Evolutionary conservation across 2,888 invertebrate genomes (phyloP), one percentile per base, ranked within the genome.

Genomic region (Trichogramma dendrolimi): DNA sequence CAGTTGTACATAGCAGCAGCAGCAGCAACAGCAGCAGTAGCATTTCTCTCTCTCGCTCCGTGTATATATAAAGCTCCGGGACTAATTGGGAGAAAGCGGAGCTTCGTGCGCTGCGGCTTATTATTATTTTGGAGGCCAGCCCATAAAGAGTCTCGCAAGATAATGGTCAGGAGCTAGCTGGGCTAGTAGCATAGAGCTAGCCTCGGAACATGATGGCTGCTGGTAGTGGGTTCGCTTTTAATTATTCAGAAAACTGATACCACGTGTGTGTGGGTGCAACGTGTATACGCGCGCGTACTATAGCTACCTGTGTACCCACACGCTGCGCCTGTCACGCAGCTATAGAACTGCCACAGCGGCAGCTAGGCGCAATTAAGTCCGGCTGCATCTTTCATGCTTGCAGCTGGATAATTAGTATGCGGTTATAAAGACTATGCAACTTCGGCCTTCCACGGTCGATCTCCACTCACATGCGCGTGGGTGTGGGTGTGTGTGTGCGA

Each of bases 361-460:
- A 27, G 48, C 27, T 27, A 50, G 62, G 60, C 42, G 69, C 71
- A 71, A 71, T 71, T 71, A 71, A 70, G 70, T 67, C 61, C 62
- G 67, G 62, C 63, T 71, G 70, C 70, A 71, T 71, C 68, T 71
- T 71, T 71, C 71, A 71, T 66, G 60, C 63, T 62, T 61, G 57
- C 47, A 61, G 60, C 53, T 50, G 60, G 65, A 69, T 70, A 70
- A 71, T 70, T 70, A 70, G 68, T 64, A 63, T 63, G 67, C 71
- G 68, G 67, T 66, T 65, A 62, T 63, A 27, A 27, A 27, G 27
- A 27, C 27, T 27, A 27, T 27, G 27, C 27, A 27, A 27, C 27
- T 27, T 27, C 27, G 27, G 27, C 27, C 27, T 27, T 27, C 27
- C 27, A 27, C 3, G 27, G 27, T 2, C 27, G 27, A 3, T 27